Base-by-base conservation (phyloP, 2,888 invertebrate genomes). In the Melangyna quadrimaculata region DNA sequence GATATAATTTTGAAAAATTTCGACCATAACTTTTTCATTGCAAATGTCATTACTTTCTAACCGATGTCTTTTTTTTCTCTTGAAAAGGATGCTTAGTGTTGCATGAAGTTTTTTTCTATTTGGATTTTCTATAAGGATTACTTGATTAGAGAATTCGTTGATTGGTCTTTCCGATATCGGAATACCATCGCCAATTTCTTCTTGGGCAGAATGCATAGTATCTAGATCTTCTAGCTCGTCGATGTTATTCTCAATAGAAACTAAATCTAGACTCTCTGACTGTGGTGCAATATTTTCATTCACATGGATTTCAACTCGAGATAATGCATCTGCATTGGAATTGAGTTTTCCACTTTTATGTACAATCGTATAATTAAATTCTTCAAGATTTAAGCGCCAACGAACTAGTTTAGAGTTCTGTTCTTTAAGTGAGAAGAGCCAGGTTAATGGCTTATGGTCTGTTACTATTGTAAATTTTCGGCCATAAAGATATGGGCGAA, bases 381-480 rank as follows among this genome's bases (percentile, higher is more conserved):
- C 87, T 24, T 72, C 29, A 4, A 86, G 57, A 51, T 77, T 72
- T 2, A 77, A 32, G 53, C 72, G 77, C 80, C 86, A 88, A 27
- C 86, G 79, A 14, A 87, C 9, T 35, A 61, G 17, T 77, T 87
- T 78, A 4, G 80, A 53, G 19, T 88, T 88, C 5, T n/a, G 43
- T 59, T 72, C 32, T 88, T 90, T 89, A 0, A 91, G 63, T 89
- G 90, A 91, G 2, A 65, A 70, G 14, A 79, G 14, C 75, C 84
- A 79, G 0, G 65, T 51, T 8, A 92, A 67, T 0, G 91, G 91
- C 72, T 89, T 87, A 75, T 92, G 92, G 59, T 92, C 92, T 1
- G 91, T 92, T 1, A 90, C 88, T 0, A 92, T 90, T 0, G 75
- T 89, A 48, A 92, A 91, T 70, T 89, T 89, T 35, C 88, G 87